A percentile compares a stretch with the other conserved stretches of the same genome.
Conservation (phyloP, 1,140 invertebrate species). For the Trichonephila clavata region DNA sequence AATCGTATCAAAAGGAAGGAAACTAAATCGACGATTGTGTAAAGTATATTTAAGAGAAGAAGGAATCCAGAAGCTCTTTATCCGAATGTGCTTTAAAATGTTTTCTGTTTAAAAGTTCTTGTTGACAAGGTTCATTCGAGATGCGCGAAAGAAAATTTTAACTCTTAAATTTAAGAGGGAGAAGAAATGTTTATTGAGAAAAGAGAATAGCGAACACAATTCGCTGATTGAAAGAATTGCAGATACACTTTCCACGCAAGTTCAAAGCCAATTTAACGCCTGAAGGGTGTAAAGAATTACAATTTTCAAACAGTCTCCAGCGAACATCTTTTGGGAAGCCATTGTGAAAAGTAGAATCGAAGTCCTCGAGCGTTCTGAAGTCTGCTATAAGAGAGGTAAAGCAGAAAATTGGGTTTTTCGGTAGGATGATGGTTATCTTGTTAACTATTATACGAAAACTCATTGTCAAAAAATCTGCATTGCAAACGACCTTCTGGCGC, state of each 20-base stretch:
- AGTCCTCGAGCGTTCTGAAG: not conserved
- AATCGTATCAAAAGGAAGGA: not conserved
- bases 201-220: slow-evolving; percentile 29
- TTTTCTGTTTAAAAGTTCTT: slow-evolving; percentile 20
- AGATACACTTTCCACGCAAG: slow-evolving; percentile 4
- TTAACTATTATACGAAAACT: slow-evolving; percentile 49
- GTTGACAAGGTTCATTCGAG: not conserved
- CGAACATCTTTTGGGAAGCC: not conserved
- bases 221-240: slow-evolving; percentile 49
- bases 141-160: not conserved
- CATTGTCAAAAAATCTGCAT: slow-evolving; percentile 54
- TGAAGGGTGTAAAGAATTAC: slow-evolving; percentile 45
- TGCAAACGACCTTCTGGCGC: slow-evolving; percentile 41
- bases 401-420: slow-evolving; percentile 43
- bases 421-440: slow-evolving; percentile 57
- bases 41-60: not conserved
- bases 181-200: slow-evolving; percentile 12
- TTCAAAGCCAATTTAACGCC: slow-evolving; percentile 49
- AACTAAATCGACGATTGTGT: not conserved
- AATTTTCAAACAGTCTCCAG: slow-evolving; percentile 50
- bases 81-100: not conserved
- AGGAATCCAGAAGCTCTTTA: not conserved
- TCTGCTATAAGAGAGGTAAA: not conserved
- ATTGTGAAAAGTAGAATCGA: slow-evolving; percentile 4
- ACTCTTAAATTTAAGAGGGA: not conserved